Percentiles rank a stretch among this genome's conserved stretches.
Evolutionary conservation across 2,797 vertebrate species (phyloP).

Genomic region (Sciurus vulgaris): DNA sequence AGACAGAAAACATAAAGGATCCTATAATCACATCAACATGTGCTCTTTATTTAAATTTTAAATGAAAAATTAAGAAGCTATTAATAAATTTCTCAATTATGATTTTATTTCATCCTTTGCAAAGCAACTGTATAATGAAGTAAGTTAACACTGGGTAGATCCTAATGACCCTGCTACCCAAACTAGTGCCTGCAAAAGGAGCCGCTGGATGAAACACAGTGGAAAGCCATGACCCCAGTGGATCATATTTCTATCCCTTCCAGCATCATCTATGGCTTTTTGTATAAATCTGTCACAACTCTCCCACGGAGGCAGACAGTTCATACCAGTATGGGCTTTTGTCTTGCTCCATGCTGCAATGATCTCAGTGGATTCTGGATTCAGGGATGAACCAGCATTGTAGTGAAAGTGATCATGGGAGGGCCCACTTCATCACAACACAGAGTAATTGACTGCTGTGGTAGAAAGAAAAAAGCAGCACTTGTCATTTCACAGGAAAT

Average conservation of each 20-base stretch:
- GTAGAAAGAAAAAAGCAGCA: neutral
- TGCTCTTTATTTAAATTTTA: neutral
- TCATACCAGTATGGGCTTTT: no score
- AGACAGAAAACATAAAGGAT: neutral
- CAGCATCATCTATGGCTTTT: neutral
- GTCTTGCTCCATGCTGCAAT: no score
- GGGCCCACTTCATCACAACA: neutral
- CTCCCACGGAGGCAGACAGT: neutral
- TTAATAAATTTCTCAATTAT: neutral
- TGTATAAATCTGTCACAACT: no score
- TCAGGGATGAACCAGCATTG: neutral
- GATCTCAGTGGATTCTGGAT: neutral
- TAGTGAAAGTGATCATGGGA: neutral
- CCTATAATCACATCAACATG: neutral
- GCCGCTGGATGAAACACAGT: neutral
- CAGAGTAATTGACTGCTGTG: neutral
- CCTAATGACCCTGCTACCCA: no score
- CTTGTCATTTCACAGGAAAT: neutral
- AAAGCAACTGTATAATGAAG: neutral
- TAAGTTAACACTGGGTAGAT: neutral
- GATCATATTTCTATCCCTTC: neutral
- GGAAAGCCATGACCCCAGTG: no score
- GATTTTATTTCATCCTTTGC: neutral
- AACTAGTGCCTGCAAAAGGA: neutral
- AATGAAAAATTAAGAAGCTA: neutral